A percentile compares a stretch with the other conserved stretches of the same genome.
These are phyloP conservation scores for Drosophila barbarae DNA, from an alignment of 2,888 invertebrate species.

Conservation along the genomic window DNA sequence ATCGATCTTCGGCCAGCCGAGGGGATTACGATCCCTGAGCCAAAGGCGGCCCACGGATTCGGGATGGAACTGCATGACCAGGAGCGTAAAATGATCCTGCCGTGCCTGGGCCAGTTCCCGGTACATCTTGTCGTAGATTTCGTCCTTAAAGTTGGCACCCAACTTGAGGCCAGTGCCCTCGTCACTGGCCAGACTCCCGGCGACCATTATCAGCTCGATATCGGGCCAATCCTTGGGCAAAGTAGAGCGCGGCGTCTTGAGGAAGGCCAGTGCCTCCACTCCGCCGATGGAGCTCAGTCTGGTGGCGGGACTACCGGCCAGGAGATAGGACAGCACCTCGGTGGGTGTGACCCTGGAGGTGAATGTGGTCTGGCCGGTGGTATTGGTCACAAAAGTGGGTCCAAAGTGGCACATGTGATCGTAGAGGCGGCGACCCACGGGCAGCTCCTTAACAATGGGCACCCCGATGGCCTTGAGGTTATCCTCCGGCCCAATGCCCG, in stretches of 20 bases:
- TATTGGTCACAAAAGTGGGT: conserved; percentile 77
- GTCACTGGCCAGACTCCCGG: conserved; percentile 84
- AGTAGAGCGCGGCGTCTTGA: conserved; percentile 82
- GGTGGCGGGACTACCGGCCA: conserved; percentile 77
- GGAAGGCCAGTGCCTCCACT: conserved; percentile 85
- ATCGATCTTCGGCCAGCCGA: conserved; percentile 82
- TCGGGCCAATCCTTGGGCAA: conserved; percentile 84
- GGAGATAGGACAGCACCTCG: conserved; percentile 80
- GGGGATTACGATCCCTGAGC: conserved; percentile 84
- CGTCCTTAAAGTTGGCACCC: conserved; percentile 82
- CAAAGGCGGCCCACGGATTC: conserved; percentile 86
- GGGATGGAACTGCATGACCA: conserved; percentile 87
- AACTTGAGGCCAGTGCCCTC: conserved; percentile 81
- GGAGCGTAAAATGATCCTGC: conserved; percentile 82
- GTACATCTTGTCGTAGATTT: conserved; percentile 82
- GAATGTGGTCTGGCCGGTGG: conserved; percentile 68
- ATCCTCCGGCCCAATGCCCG: conserved; percentile 84
- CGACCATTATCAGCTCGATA: conserved; percentile 84
- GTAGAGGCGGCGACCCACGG: conserved; percentile 84
- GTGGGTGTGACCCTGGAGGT: conserved; percentile 35
- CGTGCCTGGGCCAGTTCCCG: conserved; percentile 80
- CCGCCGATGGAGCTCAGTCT: conserved; percentile 82
- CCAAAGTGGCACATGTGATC: conserved; percentile 81
- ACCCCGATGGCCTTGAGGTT: conserved; percentile 82
- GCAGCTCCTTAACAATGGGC: conserved; percentile 83